Base-by-base conservation (phyloP, 2,888 invertebrate species). In the Neria commutata region DNA sequence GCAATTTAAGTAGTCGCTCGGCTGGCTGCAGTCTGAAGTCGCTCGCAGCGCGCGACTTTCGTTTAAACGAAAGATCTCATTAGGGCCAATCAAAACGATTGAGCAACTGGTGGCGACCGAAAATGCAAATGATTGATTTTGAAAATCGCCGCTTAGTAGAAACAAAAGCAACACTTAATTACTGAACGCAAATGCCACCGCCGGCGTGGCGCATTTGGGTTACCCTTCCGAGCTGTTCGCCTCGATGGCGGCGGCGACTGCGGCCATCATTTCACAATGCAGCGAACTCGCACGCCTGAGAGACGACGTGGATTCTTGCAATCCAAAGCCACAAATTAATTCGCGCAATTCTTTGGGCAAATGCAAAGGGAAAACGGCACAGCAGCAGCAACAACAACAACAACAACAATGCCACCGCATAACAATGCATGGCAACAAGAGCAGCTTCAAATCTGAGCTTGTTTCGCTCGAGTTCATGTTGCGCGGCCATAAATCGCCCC, bases 381-480 rank as follows among this genome's bases (percentile, higher is more conserved):
- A n/a, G n/a, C n/a, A n/a, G n/a, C 37, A 37, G 16, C 8, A 37
- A 14, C 37, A 37, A 37, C 6, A 8, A 4, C 4, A 37, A n/a
- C 8, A 37, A 37, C 37, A 37, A 8, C 6, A 37, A 37, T 29
- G 6, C 11, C 29, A 6, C 6, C 37, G n/a, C 8, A 6, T 8
- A 37, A 42, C 21, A n/a, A n/a, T n/a, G n/a, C n/a, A n/a, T n/a
- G n/a, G n/a, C n/a, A n/a, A 42, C 42, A 42, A 37, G 37, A 37
- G n/a, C 17, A 19, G 47, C 58, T 59, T 51, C 56, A 62, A n/a
- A n/a, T n/a, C n/a, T n/a, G n/a, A n/a, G n/a, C 56, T 54, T 59
- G 40, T 53, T 58, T 59, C 61, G 54, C 58, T 54, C 56, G 62
- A 65, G 52, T 55, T 62, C 65, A 62, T 64, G 62, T 60, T 58